Evolutionary conservation across 2,888 invertebrate species (phyloP).

Genomic region (Tipula confusa): DNA sequence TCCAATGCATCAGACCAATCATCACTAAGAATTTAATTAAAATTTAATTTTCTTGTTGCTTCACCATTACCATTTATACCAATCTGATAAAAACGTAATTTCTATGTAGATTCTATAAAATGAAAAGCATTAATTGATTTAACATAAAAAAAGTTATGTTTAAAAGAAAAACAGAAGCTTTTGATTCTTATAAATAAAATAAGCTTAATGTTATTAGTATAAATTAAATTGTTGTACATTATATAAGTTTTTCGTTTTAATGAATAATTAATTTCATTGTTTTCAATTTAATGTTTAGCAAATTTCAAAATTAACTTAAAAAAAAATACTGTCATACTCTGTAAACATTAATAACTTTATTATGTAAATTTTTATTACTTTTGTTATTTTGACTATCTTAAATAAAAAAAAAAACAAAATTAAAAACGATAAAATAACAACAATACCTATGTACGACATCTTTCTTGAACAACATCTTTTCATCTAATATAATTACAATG

Average conservation of each 20-base stretch:
- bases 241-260: not conserved
- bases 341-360: constrained; percentile 25
- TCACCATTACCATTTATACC: not conserved
- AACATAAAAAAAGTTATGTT: not conserved
- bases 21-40: not conserved
- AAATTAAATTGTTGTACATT: not conserved
- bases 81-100: not conserved
- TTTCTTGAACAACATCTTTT: constrained; percentile 3
- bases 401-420: no score
- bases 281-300: not conserved
- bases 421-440: constrained; percentile 20
- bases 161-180: not conserved
- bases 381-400: not conserved
- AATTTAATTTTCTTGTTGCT: not conserved
- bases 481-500: constrained; percentile 4
- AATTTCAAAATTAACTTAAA: not conserved
- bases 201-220: not conserved
- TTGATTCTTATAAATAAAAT: not conserved
- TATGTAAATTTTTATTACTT: constrained; percentile 20
- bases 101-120: not conserved
- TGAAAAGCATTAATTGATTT: not conserved
- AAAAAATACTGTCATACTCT: not conserved
- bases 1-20: no score
- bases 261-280: constrained; percentile 12
- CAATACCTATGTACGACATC: not conserved